Percentiles rank a stretch among this genome's conserved stretches.
Conservation (phyloP, 1,140 invertebrate species). For the Cotesia typhae region DNA sequence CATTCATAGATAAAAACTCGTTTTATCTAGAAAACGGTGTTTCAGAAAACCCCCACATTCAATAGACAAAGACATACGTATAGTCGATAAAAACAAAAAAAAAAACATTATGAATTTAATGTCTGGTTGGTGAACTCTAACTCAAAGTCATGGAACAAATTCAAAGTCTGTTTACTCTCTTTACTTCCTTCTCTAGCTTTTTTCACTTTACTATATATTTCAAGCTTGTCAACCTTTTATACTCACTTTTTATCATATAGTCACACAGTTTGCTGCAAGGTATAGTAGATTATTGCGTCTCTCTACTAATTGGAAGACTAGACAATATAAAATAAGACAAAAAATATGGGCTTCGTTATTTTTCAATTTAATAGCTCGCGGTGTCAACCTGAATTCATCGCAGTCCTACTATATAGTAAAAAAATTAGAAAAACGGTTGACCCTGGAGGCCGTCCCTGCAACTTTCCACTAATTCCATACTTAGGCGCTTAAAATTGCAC, state of each 20-base stretch:
- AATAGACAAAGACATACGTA: background rate
- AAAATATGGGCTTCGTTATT: conserved; percentile 45
- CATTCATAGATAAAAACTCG: too few species aligned
- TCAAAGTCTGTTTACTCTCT: conserved; percentile 7
- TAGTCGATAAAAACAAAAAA: background rate
- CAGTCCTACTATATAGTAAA: too few species aligned
- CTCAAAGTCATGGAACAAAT: conserved; percentile 6
- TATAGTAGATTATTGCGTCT: conserved; percentile 12
- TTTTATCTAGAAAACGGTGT: too few species aligned
- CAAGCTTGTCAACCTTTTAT: background rate
- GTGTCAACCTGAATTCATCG: background rate
- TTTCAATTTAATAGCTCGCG: conserved; percentile 45
- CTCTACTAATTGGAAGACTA: conserved; percentile 44
- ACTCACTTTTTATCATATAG: conserved; percentile 21
- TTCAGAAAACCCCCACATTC: too few species aligned
- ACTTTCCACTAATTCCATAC: too few species aligned
- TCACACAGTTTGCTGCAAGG: background rate
- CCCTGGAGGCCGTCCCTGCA: too few species aligned
- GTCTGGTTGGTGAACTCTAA: conserved; percentile 7
- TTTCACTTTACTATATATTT: background rate
- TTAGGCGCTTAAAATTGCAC: too few species aligned
- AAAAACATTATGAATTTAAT: conserved; percentile 13
- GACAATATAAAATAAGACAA: conserved; percentile 19
- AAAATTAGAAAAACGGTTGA: too few species aligned
- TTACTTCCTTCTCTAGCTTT: background rate